Percentiles rank a stretch among this genome's conserved stretches.
Conservation (phyloP, 1,140 invertebrate genomes). For the Neodiprion pinetum region DNA sequence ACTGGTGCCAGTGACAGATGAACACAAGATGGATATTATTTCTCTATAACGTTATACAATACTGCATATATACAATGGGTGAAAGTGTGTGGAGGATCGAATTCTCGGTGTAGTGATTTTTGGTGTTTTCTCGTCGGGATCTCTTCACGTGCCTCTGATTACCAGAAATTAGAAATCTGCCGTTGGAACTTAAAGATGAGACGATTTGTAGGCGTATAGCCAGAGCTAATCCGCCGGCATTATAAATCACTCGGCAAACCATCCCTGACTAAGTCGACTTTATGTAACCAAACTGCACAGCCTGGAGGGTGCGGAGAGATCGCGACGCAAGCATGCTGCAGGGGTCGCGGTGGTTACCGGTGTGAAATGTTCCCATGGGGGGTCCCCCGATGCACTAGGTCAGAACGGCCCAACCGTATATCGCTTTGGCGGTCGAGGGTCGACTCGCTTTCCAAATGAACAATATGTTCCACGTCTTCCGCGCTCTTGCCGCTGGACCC, state of each 20-base stretch:
- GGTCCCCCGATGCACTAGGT: conserved; percentile 34
- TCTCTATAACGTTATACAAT: no score
- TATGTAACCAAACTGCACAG: conserved; percentile 50
- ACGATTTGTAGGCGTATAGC: no score
- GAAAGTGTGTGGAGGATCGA: no score
- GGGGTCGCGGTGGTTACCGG: conserved; percentile 59
- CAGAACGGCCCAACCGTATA: not conserved
- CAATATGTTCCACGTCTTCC: conserved; percentile 57
- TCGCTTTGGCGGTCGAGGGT: not conserved
- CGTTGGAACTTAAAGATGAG: no score
- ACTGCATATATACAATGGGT: no score
- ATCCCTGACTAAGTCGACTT: conserved; percentile 62
- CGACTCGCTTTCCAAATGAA: conserved; percentile 29
- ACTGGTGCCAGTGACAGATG: not conserved
- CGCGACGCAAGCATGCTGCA: conserved; percentile 10
- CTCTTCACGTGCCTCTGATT: no score
- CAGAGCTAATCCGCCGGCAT: conserved; percentile 19
- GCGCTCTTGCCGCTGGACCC: conserved; percentile 30
- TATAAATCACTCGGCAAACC: conserved; percentile 58
- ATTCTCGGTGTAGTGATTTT: no score
- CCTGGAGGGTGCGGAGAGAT: conserved; percentile 25
- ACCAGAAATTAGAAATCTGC: no score
- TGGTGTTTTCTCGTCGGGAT: no score
- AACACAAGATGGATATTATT: not conserved
- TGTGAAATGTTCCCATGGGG: conserved; percentile 64